Evolutionary conservation across 2,797 vertebrate species (phyloP), one percentile per base, ranked within the genome.

Genomic region (Xerus rutilus): DNA sequence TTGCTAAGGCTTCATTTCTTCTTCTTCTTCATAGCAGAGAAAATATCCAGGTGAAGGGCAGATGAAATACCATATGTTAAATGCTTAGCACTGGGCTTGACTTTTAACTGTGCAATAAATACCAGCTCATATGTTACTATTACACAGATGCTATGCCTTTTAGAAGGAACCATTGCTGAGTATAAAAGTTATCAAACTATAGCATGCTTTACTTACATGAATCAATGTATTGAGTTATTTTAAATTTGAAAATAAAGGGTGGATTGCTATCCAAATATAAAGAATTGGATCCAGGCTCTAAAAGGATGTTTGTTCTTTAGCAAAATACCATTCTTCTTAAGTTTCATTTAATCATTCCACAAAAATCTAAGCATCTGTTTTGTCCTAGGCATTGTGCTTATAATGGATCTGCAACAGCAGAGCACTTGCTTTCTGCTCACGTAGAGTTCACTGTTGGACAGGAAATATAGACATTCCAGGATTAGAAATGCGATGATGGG

Each of bases 281-380:
- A 94, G 93, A 94, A 74, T 95, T 94, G 77, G 96, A 96, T 91
- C 94, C 94, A 85, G 93, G 78, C 93, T 95, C 93, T 72, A 59
- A 87, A 83, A 92, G 79, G 89, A 95, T 93, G 89, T 95, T 97
- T 97, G 72, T 93, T 95, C 94, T 98, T 93, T 59, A 67, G 90
- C 86, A 91, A 94, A 97, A 97, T 96, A 94, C 89, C 86, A 77
- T 96, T 97, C 94, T 96, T 97, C 96, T 97, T 95, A 97, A 91
- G 77, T 95, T 94, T 96, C 96, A 97, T 95, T 93, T 91, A 95
- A 67, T 97, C 95, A 97, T 74, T 82, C 89, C 86, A 79, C 96
- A 97, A 96, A 94, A 95, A 96, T 96, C 91, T 91, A 95, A 94
- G 93, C 93, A 96, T 97, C 94, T 94, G 91, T 92, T 93, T 95